Base-by-base conservation (phyloP, 2,797 vertebrate genomes). In the Hephaestus fuliginosus region DNA sequence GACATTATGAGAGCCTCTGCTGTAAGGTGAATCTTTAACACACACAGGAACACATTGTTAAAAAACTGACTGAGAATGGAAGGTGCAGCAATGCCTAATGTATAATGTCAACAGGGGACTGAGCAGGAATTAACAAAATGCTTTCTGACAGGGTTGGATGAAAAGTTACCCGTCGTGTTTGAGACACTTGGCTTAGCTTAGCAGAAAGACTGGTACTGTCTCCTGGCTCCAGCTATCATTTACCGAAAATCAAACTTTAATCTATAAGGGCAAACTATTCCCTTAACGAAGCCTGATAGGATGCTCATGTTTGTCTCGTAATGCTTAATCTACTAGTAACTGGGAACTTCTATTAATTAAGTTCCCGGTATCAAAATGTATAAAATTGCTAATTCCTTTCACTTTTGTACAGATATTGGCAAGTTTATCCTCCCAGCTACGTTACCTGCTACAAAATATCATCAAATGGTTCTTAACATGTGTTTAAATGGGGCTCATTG, bases 21-120 rank as follows among this genome's bases (percentile, higher is more conserved):
- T 43, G 9, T 75, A 1, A 44, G 80, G 48, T 13, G 78, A 39
- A 83, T 91, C 96, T 96, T 84, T 7, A 86, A 90, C 33, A 86
- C 22, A 86, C 25, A 25, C 25, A 81, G 28, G 85, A 74, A 5
- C 6, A 80, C 22, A 70, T 10, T 69, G 25, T 74, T 83, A 18
- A 76, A 33, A 70, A 43, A 41, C 1, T 11, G 43, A 1, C 4
- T 70, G 11, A 66, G 13, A 18, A 10, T 2, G 13, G n/a, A 11
- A 60, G n/a, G 51, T 43, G 52, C 56, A 46, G 10, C 11, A 63
- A 48, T 11, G 43, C 36, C 9, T 71, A 4, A 20, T 49, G 5
- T 6, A 36, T 58, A 46, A 67, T 30, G 4, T 1, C 64, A 76
- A 66, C 30, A 71, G 22, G 28, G 63, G 8, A 30, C 18, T 7